Evolutionary conservation across 2,888 invertebrate genomes (phyloP).

Genomic region (Dusona sp.): DNA sequence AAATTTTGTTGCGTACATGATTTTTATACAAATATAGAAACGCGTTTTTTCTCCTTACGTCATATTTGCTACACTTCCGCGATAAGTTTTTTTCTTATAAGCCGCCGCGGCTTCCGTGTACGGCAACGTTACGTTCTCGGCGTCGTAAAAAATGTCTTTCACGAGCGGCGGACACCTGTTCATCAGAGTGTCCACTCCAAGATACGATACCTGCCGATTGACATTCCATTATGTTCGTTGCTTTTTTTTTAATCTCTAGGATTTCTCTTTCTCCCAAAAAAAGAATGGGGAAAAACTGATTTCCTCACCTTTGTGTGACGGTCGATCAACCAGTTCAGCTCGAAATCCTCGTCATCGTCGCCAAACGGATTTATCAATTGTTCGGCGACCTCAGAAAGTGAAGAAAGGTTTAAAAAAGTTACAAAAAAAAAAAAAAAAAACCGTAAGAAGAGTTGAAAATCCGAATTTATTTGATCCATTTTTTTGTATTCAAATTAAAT

Average conservation of each 20-base stretch:
- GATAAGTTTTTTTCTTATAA: constrained; percentile 86
- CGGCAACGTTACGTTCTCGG: constrained; percentile 85
- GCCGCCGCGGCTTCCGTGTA: constrained; percentile 87
- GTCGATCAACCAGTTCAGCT: constrained; percentile 88
- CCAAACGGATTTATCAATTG: constrained; percentile 88
- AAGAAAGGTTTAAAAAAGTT: background rate
- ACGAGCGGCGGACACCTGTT: constrained; percentile 86
- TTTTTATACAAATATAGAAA: background rate
- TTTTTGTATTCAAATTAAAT: background rate
- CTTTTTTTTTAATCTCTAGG: background rate
- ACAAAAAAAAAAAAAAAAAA: too few species aligned
- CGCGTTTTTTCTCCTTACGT: constrained; percentile 82
- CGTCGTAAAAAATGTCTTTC: constrained; percentile 86
- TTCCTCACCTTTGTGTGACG: constrained; percentile 86
- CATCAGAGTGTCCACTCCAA: constrained; percentile 86
- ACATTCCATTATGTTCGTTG: background rate
- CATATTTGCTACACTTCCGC: constrained; percentile 87
- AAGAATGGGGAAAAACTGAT: background rate
- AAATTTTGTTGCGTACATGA: background rate
- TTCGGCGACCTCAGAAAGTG: constrained; percentile 86
- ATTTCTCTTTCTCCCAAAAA: background rate
- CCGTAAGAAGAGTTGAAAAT: background rate
- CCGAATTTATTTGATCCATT: background rate
- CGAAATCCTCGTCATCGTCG: constrained; percentile 89
- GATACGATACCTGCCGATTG: constrained; percentile 85